Evolutionary conservation across 30 jellyfish, hydroid and myxozoan genomes (phyloP), one percentile per base, ranked within the genome.

Genomic region (Rhopilema esculentum): DNA sequence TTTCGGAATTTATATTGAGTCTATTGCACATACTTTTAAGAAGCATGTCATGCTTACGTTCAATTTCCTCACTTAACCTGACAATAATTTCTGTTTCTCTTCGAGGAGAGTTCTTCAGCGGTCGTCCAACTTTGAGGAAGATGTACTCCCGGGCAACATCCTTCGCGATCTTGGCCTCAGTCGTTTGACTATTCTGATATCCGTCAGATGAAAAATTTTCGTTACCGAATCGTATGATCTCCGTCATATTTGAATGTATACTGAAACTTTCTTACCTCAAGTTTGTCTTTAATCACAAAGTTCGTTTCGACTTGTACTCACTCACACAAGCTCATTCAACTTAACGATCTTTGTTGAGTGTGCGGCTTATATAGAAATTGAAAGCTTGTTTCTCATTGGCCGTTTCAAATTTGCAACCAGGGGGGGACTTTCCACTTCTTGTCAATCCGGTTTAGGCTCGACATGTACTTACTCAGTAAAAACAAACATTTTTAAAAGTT

Each of bases 141-240:
- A 95, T 82, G 73, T 83, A 83, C 88, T 95, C 98, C 61, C 62
- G 73, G 21, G 99, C 97, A 29, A 95, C 75, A 26, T 95, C 99
- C 83, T 91, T 95, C n/a, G 98, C 99, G 32, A 95, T 89, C 73
- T 87, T 95, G 1, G 96, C 98, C 82, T 95, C 99, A 22, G 88
- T 92, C 6, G 97, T 66, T 31, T 49, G 86, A 26, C 91, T 80
- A 49, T 79, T 80, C 79, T 88, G 97, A 72, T 4, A 74, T 16
- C 86, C 50, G 61, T 79, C 97, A 0, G 96, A 4, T 22, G 69
- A 69, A 83, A 88, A 88, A 4, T 84, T 67, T 33, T 88, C 97
- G 66, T 62, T 78, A 1, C 72, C 66, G 21, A 83, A 88, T 31
- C 81, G 57, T 40, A 40, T 2, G 12, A 40, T 40, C 57, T 40